Percentiles rank a stretch among this genome's conserved stretches.
These are phyloP conservation scores for Astyanax mexicanus DNA, from an alignment of 2,797 vertebrate genomes.

Conservation along the genomic window DNA sequence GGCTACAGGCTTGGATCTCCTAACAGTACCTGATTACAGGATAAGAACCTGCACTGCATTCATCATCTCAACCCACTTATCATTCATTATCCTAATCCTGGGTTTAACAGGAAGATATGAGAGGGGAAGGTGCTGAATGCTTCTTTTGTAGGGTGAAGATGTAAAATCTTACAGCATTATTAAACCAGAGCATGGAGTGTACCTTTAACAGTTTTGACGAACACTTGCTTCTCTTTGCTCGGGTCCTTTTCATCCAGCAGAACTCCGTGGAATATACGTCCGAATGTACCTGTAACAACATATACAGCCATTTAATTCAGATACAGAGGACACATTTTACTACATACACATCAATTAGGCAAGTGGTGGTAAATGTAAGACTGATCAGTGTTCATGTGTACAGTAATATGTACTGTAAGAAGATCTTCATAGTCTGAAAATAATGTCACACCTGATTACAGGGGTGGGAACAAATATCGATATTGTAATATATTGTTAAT, in stretches of 20 bases:
- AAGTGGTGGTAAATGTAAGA: too few species aligned
- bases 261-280: slow-evolving; percentile 95
- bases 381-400: too few species aligned
- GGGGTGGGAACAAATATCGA: too few species aligned
- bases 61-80: too few species aligned
- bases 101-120: not conserved
- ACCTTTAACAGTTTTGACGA: slow-evolving; percentile 99
- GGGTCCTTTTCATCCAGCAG: slow-evolving; percentile 97
- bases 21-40: not conserved
- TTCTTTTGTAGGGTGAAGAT: too few species aligned
- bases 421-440: too few species aligned
- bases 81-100: not conserved
- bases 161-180: not conserved
- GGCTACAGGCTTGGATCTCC: not conserved
- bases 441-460: too few species aligned
- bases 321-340: not conserved
- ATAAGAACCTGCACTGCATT: not conserved
- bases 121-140: too few species aligned
- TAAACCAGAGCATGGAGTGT: slow-evolving; percentile 34
- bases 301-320: slow-evolving; percentile 57
- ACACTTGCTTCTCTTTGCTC: slow-evolving; percentile 93
- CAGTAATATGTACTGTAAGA: too few species aligned
- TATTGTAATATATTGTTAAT: too few species aligned
- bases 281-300: slow-evolving; percentile 92
- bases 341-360: not conserved